Conservation (phyloP, 2,888 invertebrate genomes). For the Ormia ochracea region DNA sequence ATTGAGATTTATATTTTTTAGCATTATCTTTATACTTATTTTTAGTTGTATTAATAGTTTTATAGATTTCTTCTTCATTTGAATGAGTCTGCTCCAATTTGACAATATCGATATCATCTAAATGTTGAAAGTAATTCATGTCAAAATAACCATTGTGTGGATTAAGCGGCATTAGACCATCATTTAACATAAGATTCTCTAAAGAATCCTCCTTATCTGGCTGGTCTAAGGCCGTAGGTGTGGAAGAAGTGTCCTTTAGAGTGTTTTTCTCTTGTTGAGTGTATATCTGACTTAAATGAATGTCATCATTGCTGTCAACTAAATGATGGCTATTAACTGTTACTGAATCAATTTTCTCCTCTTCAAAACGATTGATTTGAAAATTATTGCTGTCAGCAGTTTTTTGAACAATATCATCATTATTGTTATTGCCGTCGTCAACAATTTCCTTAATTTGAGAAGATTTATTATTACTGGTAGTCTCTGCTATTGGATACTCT, state of each 20-base stretch:
- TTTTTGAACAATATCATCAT: conserved; percentile 24
- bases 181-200: conserved; percentile 73
- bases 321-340: conserved; percentile 73
- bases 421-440: conserved; percentile 64
- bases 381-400: conserved; percentile 69
- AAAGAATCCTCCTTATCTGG: conserved; percentile 61
- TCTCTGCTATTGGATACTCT: conserved; percentile 13
- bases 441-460: conserved; percentile 34
- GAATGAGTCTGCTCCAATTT: conserved; percentile 70
- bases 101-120: conserved; percentile 74
- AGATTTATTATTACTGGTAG: conserved; percentile 49
- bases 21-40: conserved; percentile 34
- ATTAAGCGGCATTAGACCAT: conserved; percentile 67
- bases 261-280: conserved; percentile 7
- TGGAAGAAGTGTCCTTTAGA: background rate
- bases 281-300: conserved; percentile 51
- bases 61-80: conserved; percentile 72
- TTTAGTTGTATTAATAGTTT: conserved; percentile 64
- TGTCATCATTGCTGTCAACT: conserved; percentile 70
- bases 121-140: conserved; percentile 58
- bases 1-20: conserved; percentile 40
- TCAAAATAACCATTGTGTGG: conserved; percentile 60
- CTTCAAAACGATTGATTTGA: conserved; percentile 69
- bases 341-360: conserved; percentile 63
- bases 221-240: background rate